Percentiles rank a stretch among this genome's conserved stretches.
These are phyloP conservation scores for Chamaea fasciata DNA, from an alignment of 2,113 vertebrate species.

Conservation along the genomic window DNA sequence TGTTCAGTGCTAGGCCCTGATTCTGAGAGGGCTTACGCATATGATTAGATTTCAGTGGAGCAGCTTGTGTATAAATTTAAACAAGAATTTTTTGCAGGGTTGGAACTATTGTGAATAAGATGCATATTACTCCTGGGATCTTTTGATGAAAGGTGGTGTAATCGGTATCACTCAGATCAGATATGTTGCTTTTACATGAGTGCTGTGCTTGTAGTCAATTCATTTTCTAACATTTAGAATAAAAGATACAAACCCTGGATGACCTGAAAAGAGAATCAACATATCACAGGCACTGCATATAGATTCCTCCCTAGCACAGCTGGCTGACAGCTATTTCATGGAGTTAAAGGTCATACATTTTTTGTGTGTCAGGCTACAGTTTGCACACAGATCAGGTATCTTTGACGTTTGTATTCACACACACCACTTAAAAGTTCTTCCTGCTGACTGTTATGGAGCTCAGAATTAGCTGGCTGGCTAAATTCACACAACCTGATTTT, in stretches of 20 bases:
- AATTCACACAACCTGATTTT: background rate
- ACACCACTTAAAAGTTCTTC: background rate
- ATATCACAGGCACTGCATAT: background rate
- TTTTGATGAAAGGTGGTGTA: background rate
- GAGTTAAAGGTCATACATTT: background rate
- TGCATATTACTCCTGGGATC: background rate
- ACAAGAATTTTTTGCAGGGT: background rate
- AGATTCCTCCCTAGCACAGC: background rate
- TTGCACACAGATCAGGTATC: background rate
- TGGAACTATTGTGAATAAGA: background rate
- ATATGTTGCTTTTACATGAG: background rate
- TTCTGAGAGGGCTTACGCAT: background rate
- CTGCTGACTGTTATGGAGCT: background rate
- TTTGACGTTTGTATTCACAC: background rate
- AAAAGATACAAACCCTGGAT: background rate
- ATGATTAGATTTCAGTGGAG: conserved; percentile 9
- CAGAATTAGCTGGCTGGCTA: background rate
- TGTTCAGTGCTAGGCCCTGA: background rate
- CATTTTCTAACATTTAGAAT: conserved; percentile 1
- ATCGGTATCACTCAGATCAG: conserved; percentile 1
- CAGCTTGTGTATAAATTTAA: background rate
- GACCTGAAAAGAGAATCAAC: background rate
- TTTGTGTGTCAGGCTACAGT: background rate
- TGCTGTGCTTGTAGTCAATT: background rate
- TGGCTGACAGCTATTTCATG: background rate